phyloP scores from a whole-genome alignment of 2,888 invertebrate species.

The Tinea semifulvella region DNA sequence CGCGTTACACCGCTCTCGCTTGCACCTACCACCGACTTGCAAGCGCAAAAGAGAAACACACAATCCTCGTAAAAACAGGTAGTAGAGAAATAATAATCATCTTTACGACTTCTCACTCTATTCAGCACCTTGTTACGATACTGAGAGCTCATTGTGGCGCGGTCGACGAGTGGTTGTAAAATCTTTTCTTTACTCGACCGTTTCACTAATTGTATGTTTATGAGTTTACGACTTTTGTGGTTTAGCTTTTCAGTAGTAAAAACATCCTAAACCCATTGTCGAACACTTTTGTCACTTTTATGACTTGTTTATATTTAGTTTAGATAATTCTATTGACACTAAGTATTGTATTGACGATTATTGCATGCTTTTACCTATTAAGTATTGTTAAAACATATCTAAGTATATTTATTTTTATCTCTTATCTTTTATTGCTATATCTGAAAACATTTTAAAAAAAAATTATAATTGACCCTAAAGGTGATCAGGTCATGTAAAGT shows the following conservation, averaged over 20 bases:
- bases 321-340: too few species aligned
- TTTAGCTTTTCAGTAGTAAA: constrained; percentile 54
- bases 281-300: constrained; percentile 18
- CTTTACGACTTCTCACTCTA: constrained; percentile 70
- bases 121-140: constrained; percentile 68
- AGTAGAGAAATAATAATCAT: constrained; percentile 70
- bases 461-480: too few species aligned
- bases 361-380: too few species aligned
- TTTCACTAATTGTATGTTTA: constrained; percentile 67
- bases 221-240: constrained; percentile 64
- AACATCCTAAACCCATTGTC: constrained; percentile 49
- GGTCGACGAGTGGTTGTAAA: constrained; percentile 63
- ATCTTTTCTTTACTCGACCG: constrained; percentile 65
- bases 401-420: too few species aligned
- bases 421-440: too few species aligned
- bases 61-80: constrained; percentile 64
- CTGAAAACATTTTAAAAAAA: background rate
- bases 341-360: too few species aligned
- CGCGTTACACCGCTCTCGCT: constrained; percentile 41
- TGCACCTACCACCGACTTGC: constrained; percentile 25
- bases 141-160: constrained; percentile 64
- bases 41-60: constrained; percentile 42
- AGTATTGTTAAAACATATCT: too few species aligned
- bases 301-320: background rate
- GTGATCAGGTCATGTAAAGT: too few species aligned